These are phyloP conservation scores for Cynopterus brachyotis DNA, from an alignment of 2,113 vertebrate genomes.

Conservation along the genomic window DNA sequence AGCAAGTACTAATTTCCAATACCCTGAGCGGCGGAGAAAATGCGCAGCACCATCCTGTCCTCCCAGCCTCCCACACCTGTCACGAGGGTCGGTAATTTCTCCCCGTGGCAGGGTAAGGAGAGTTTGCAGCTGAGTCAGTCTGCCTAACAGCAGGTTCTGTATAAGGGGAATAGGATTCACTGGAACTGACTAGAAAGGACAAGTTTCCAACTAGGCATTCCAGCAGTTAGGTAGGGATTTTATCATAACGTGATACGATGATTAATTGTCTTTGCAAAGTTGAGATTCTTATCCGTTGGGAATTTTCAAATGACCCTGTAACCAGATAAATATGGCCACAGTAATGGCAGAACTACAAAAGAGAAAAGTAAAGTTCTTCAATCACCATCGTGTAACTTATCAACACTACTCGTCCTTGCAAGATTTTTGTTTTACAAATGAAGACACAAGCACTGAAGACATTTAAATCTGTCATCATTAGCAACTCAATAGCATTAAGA, in stretches of 20 bases:
- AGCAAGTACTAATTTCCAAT: conserved; percentile 73
- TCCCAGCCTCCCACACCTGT: conserved; percentile 48
- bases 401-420: neutral
- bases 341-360: neutral
- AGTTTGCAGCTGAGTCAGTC: conserved; percentile 73
- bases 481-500: neutral
- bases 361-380: neutral
- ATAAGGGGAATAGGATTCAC: conserved; percentile 53
- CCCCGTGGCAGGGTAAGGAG: conserved; percentile 64
- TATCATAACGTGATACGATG: neutral
- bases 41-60: conserved; percentile 54
- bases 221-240: neutral
- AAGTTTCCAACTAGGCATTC: conserved; percentile 8
- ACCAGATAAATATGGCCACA: neutral
- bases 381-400: neutral
- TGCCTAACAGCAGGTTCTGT: conserved; percentile 62
- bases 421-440: neutral
- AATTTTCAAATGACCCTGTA: neutral
- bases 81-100: conserved; percentile 72
- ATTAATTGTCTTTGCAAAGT: neutral
- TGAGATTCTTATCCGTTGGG: neutral
- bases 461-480: neutral
- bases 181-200: conserved; percentile 71
- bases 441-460: neutral
- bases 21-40: conserved; percentile 66